A percentile compares a stretch with the other conserved stretches of the same genome.
Conservation (phyloP, 2,888 invertebrate genomes). For the Nymphalis urticae region DNA sequence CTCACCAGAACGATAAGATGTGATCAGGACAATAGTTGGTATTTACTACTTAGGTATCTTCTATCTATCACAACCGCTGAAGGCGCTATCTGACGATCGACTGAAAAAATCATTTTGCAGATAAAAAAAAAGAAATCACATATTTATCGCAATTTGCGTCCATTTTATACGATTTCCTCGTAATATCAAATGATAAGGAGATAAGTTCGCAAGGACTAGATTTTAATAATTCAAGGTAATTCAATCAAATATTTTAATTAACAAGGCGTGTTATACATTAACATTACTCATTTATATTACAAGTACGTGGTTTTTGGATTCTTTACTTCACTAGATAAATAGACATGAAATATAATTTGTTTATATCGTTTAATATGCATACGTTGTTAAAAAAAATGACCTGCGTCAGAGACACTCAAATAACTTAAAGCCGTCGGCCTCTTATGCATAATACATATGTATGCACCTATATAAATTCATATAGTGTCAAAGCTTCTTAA, state of each 20-base stretch:
- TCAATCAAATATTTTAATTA: slow-evolving; percentile 16
- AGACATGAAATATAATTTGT: neutral
- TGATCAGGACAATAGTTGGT: slow-evolving; percentile 10
- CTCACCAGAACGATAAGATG: slow-evolving; percentile 32
- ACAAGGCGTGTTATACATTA: neutral
- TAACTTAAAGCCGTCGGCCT: neutral
- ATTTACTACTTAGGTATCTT: slow-evolving; percentile 28
- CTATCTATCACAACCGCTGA: slow-evolving; percentile 64
- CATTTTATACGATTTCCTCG: slow-evolving; percentile 65
- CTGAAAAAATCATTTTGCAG: slow-evolving; percentile 72
- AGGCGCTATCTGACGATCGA: slow-evolving; percentile 72
- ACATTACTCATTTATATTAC: neutral
- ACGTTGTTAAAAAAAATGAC: neutral
- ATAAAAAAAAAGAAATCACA: slow-evolving; percentile 69
- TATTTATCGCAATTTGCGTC: slow-evolving; percentile 75
- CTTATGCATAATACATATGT: too few relatives aligned
- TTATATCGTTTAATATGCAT: neutral
- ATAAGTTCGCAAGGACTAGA: slow-evolving; percentile 50
- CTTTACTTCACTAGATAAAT: neutral
- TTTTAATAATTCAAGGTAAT: slow-evolving; percentile 48
- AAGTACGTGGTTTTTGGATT: neutral
- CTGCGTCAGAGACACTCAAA: neutral
- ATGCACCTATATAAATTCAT: too few relatives aligned
- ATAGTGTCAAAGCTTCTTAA: too few relatives aligned
- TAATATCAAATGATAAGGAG: slow-evolving; percentile 63